A percentile compares a stretch with the other conserved stretches of the same genome.
phyloP scores from a whole-genome alignment of 2,113 vertebrate species.

The Cricetomys ansorgei region DNA sequence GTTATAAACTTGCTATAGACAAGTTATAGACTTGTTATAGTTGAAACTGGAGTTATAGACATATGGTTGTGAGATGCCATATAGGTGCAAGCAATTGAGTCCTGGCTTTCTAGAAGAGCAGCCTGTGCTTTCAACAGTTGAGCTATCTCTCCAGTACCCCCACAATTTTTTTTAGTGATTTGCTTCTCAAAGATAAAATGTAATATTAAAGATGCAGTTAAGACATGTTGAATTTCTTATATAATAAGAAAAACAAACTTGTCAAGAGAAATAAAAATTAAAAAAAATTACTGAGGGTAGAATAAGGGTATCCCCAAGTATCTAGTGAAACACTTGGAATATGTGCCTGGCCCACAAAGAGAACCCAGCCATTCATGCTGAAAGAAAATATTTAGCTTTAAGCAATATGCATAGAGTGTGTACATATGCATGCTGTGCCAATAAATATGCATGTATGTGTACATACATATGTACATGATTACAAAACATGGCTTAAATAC shows the following conservation, averaged over 20 bases:
- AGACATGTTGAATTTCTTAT: neutral
- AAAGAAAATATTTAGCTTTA: neutral
- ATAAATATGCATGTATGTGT: neutral
- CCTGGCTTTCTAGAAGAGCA: neutral
- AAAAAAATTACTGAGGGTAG: neutral
- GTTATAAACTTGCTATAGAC: too few relatives aligned
- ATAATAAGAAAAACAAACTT: constrained; percentile 16
- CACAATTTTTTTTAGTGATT: neutral
- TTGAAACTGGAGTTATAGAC: neutral
- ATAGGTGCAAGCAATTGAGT: neutral
- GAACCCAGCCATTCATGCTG: neutral
- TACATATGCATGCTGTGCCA: neutral
- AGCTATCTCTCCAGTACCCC: neutral
- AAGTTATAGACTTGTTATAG: too few relatives aligned
- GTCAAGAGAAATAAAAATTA: neutral
- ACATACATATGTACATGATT: neutral
- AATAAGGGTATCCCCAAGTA: neutral
- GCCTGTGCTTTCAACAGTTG: neutral
- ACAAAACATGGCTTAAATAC: neutral
- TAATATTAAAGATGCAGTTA: neutral
- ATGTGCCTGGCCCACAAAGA: neutral
- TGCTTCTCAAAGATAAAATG: neutral
- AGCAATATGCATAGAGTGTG: neutral
- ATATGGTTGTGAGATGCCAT: neutral
- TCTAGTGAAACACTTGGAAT: neutral